Percentiles rank a stretch among this genome's conserved stretches.
Conservation (phyloP, 2,113 vertebrate species). For the Syngnathoides biaculeatus region DNA sequence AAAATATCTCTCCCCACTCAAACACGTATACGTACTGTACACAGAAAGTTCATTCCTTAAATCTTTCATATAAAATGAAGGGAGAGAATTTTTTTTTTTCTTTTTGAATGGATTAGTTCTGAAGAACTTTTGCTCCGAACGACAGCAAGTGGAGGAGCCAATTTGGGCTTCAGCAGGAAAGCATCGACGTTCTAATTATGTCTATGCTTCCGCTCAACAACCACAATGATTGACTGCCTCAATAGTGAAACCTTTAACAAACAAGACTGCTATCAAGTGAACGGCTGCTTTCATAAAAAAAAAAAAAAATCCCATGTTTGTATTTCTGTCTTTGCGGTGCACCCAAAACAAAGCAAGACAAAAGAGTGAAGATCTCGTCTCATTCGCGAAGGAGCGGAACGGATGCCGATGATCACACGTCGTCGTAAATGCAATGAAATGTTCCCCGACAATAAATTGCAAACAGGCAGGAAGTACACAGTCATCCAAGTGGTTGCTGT, state of each 20-base stretch:
- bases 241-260: constrained; percentile 14
- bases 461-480: constrained; percentile 10
- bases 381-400: neutral
- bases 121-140: constrained; percentile 15
- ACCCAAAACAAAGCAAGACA: neutral
- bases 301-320: neutral
- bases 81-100: constrained; percentile 6
- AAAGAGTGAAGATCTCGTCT: neutral
- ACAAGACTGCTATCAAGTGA: constrained; percentile 1
- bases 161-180: constrained; percentile 38
- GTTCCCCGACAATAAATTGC: neutral
- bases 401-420: neutral
- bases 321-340: constrained; percentile 3
- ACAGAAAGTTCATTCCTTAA: neutral
- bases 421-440: constrained; percentile 7
- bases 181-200: constrained; percentile 37
- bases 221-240: constrained; percentile 13
- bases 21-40: neutral
- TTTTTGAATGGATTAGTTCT: constrained; percentile 29
- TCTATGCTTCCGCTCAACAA: constrained; percentile 22
- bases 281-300: neutral
- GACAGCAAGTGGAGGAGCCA: constrained; percentile 38
- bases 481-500: constrained; percentile 10
- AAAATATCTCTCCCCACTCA: neutral
- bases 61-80: neutral